Evolutionary conservation across 2,888 invertebrate genomes (phyloP).

Genomic region (Dermolepida albohirtum): DNA sequence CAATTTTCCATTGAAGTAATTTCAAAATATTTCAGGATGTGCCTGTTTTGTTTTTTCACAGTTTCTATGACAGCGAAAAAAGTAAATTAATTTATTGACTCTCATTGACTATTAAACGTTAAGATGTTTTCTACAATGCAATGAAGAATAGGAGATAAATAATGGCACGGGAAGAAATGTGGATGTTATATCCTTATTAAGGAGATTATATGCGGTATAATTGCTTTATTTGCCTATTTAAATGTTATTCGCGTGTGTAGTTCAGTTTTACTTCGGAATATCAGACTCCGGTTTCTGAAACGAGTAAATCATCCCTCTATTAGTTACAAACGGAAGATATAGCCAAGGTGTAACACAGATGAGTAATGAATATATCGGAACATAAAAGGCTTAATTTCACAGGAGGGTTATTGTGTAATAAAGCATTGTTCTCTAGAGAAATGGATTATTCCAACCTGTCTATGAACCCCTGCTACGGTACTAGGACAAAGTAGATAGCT

Average conservation of each 20-base stretch:
- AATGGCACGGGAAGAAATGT: too few relatives aligned
- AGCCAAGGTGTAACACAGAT: constrained; percentile 57
- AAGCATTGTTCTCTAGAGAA: constrained; percentile 65
- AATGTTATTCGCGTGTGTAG: constrained; percentile 10
- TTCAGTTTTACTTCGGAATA: constrained; percentile 23
- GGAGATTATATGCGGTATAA: constrained; percentile 3
- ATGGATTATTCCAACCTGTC: constrained; percentile 61
- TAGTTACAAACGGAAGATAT: constrained; percentile 48
- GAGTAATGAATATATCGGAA: constrained; percentile 64
- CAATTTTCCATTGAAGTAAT: too few relatives aligned
- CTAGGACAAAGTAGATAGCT: constrained; percentile 54
- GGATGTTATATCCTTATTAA: not conserved
- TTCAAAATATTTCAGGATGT: too few relatives aligned
- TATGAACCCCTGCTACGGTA: constrained; percentile 52
- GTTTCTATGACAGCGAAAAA: too few relatives aligned
- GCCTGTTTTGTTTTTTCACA: too few relatives aligned
- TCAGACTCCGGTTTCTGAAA: constrained; percentile 31
- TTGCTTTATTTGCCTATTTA: constrained; percentile 16
- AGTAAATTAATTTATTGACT: too few relatives aligned
- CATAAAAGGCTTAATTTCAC: constrained; percentile 65
- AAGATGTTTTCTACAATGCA: too few relatives aligned
- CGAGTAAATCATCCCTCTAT: constrained; percentile 47
- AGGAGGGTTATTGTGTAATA: constrained; percentile 65
- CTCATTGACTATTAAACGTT: too few relatives aligned
- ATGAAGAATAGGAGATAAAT: too few relatives aligned